Conservation (phyloP, 2,797 vertebrate genomes). For the Muraenolepis orangiensis region DNA sequence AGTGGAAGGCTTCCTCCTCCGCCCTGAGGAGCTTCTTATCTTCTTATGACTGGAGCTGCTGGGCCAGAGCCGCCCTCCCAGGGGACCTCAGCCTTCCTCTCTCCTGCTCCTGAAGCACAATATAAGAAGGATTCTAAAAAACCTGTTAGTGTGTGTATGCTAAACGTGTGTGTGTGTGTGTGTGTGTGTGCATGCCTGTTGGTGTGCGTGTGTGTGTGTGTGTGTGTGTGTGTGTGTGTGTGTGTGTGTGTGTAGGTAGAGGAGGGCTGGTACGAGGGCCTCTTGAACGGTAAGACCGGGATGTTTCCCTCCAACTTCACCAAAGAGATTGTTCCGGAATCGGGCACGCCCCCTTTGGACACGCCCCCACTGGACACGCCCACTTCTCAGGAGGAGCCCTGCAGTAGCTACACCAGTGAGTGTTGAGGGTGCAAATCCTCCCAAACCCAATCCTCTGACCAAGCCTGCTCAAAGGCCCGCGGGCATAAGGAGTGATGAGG, state of each 20-base stretch:
- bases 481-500: no score
- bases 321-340: constrained; percentile 81
- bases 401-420: constrained; percentile 85
- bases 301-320: constrained; percentile 99
- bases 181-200: not conserved
- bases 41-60: not conserved
- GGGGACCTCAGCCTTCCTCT: no score
- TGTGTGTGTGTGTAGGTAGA: constrained; percentile 79
- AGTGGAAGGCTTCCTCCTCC: not conserved
- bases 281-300: constrained; percentile 88
- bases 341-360: constrained; percentile 72
- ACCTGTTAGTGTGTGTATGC: constrained; percentile 7
- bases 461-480: no score
- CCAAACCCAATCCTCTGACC: not conserved
- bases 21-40: not conserved
- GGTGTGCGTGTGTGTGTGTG: not conserved
- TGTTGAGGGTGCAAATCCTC: no score
- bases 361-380: constrained; percentile 66
- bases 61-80: no score
- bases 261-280: constrained; percentile 97
- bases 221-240: constrained; percentile 10
- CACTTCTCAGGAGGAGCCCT: constrained; percentile 82
- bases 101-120: no score
- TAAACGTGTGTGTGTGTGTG: not conserved
- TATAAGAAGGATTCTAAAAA: not conserved